Conservation (phyloP, 2,888 invertebrate genomes). For the Ferrisia virgata region DNA sequence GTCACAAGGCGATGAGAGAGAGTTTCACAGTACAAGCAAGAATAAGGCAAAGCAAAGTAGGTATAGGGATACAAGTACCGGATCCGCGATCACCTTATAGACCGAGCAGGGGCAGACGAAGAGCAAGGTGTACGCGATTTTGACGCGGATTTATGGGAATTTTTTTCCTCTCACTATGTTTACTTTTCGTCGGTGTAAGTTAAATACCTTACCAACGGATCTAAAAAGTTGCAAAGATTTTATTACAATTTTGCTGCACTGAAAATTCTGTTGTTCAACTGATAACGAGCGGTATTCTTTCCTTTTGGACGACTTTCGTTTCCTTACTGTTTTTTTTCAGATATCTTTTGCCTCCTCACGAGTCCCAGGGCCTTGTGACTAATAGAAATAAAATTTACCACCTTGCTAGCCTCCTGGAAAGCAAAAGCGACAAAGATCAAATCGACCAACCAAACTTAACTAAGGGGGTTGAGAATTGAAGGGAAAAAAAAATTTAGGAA, state of each 20-base stretch:
- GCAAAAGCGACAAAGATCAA: too few relatives aligned
- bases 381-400: too few relatives aligned
- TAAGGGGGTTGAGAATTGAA: not conserved
- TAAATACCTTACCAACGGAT: too few relatives aligned
- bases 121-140: not conserved
- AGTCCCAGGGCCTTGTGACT: not conserved
- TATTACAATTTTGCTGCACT: not conserved
- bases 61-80: too few relatives aligned
- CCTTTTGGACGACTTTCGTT: not conserved
- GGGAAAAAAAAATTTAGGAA: constrained; percentile 28
- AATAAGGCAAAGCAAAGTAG: too few relatives aligned
- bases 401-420: too few relatives aligned
- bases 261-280: not conserved
- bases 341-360: not conserved
- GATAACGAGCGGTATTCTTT: not conserved
- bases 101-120: not conserved
- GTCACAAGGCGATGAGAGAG: not conserved
- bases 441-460: too few relatives aligned
- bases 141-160: constrained; percentile 7
- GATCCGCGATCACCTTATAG: too few relatives aligned
- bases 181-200: not conserved
- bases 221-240: too few relatives aligned
- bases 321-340: not conserved
- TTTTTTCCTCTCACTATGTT: not conserved
- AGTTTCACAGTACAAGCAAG: too few relatives aligned